Evolutionary conservation across 2,888 invertebrate species (phyloP).

Genomic region (Tipula confusa): DNA sequence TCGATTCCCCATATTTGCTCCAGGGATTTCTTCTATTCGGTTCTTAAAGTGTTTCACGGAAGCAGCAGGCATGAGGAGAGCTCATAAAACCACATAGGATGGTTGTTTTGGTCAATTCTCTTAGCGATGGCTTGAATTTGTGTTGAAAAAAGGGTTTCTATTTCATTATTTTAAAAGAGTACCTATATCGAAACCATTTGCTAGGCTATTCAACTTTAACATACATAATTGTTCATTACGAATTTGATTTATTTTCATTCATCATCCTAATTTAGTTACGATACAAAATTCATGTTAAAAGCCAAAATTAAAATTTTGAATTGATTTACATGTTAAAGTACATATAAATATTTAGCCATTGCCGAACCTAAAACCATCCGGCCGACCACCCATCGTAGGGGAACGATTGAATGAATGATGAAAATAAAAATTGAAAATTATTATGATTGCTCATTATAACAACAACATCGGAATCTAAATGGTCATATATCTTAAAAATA

Average conservation of each 20-base stretch:
- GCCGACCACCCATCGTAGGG: background rate
- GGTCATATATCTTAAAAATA: background rate
- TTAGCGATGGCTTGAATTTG: too few relatives aligned
- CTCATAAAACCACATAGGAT: too few relatives aligned
- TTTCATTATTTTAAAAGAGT: too few relatives aligned
- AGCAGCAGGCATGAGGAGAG: too few relatives aligned
- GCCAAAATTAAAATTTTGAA: background rate
- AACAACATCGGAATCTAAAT: background rate
- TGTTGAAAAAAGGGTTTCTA: too few relatives aligned
- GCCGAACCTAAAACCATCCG: background rate
- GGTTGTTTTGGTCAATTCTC: too few relatives aligned
- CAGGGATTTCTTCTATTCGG: too few relatives aligned
- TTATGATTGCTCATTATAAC: constrained; percentile 3
- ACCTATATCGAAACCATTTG: background rate
- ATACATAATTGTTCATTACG: background rate
- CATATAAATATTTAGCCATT: background rate
- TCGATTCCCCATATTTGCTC: too few relatives aligned
- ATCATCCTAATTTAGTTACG: background rate
- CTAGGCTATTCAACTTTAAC: background rate
- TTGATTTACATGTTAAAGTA: background rate
- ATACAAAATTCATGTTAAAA: background rate
- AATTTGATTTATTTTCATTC: background rate
- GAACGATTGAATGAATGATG: background rate
- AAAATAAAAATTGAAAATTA: constrained; percentile 12
- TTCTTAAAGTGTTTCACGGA: too few relatives aligned